A percentile compares a stretch with the other conserved stretches of the same genome.
phyloP scores from a whole-genome alignment of 2,888 invertebrate species.

The Metacarcinus magister region DNA sequence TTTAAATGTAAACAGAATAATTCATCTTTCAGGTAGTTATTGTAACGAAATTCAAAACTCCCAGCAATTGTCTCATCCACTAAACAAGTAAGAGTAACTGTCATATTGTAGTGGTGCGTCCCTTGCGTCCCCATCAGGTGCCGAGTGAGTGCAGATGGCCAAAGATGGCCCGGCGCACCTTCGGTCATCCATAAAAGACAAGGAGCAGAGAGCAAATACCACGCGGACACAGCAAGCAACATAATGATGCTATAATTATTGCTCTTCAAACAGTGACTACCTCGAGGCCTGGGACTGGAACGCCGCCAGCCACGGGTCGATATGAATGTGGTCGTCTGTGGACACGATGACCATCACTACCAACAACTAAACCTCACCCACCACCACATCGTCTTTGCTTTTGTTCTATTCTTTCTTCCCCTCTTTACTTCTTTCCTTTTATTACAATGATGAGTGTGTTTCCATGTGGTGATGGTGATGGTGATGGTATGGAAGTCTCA shows the following conservation, averaged over 20 bases:
- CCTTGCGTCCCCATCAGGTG: not conserved
- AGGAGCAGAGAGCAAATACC: conserved; percentile 51
- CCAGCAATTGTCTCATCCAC: not conserved
- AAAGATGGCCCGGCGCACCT: not conserved
- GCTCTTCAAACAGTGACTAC: conserved; percentile 64
- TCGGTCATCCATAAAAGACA: conserved; percentile 57
- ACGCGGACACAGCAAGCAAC: conserved; percentile 60
- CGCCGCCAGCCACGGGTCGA: not conserved
- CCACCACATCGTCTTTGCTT: not conserved
- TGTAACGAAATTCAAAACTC: not conserved
- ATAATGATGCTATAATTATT: conserved; percentile 62
- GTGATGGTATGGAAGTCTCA: not conserved
- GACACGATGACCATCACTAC: conserved; percentile 20
- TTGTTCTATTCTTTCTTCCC: not conserved
- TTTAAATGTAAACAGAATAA: not conserved
- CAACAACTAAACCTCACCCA: not conserved
- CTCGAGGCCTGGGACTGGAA: conserved; percentile 9
- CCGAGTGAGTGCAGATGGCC: not conserved
- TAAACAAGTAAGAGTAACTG: not conserved
- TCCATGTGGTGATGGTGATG: not conserved
- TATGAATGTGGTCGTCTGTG: conserved; percentile 12
- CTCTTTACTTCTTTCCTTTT: not conserved
- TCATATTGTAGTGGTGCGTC: not conserved
- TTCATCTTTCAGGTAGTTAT: not conserved
- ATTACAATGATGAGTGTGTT: not conserved